phyloP scores from a whole-genome alignment of 2,113 vertebrate species.

The Genyomyrus donnyi region DNA sequence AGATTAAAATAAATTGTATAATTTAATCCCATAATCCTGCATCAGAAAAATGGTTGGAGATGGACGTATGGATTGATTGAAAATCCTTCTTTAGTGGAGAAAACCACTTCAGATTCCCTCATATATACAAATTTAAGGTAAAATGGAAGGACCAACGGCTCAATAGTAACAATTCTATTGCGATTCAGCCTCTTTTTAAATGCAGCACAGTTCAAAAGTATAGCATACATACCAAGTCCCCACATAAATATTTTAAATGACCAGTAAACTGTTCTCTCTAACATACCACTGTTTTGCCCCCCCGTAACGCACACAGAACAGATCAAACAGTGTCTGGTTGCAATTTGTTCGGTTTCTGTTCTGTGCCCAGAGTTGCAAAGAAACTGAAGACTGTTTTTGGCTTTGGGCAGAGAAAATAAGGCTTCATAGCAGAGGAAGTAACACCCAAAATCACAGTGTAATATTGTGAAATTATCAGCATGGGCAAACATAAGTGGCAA shows the following conservation, averaged over 20 bases:
- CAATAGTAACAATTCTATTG: background rate
- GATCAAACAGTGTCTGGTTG: background rate
- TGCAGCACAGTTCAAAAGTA: background rate
- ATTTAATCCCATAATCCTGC: background rate
- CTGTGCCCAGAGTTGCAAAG: background rate
- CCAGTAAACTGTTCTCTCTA: background rate
- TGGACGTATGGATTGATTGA: background rate
- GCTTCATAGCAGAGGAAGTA: slow-evolving; percentile 2
- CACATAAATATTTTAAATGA: background rate
- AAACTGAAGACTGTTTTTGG: slow-evolving; percentile 2
- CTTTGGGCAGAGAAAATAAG: background rate
- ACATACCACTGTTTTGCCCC: background rate
- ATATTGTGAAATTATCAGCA: slow-evolving; percentile 11
- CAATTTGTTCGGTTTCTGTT: background rate
- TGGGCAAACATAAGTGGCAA: background rate
- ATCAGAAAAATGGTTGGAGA: background rate
- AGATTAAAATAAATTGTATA: background rate
- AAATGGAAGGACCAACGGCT: background rate
- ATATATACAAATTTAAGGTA: background rate
- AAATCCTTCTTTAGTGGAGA: background rate
- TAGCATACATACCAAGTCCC: background rate
- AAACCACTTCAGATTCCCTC: background rate
- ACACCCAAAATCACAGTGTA: background rate
- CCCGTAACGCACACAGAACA: background rate
- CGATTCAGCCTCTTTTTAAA: background rate